These are phyloP conservation scores for Musca vetustissima DNA, from an alignment of 1,140 invertebrate species.

Conservation along the genomic window DNA sequence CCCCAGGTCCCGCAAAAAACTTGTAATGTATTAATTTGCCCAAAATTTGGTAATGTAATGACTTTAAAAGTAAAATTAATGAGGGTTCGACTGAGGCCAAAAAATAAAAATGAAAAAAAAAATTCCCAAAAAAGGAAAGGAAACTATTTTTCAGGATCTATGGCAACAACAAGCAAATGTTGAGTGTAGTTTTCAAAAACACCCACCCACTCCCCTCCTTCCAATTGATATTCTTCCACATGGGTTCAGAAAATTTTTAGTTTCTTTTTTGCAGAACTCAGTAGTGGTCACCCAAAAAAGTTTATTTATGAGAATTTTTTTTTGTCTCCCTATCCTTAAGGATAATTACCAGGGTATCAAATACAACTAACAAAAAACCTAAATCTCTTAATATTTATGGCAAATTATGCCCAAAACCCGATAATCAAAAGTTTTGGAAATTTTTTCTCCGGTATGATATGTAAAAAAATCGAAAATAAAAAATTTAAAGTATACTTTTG, in stretches of 20 bases:
- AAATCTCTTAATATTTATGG: slow-evolving; percentile 7
- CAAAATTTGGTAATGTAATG: slow-evolving; percentile 56
- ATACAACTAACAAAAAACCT: too few species aligned
- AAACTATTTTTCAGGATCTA: slow-evolving; percentile 10
- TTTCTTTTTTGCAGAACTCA: too few species aligned
- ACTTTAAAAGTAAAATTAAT: slow-evolving; percentile 58
- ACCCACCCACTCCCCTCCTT: too few species aligned
- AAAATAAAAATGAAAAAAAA: not conserved
- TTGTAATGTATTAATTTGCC: slow-evolving; percentile 56
- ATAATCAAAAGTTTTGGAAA: too few species aligned
- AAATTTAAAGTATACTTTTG: not conserved
- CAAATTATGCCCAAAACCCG: not conserved
- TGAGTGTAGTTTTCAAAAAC: not conserved
- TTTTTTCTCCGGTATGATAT: slow-evolving; percentile 3
- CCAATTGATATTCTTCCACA: not conserved
- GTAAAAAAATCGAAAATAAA: not conserved
- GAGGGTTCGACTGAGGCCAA: slow-evolving; percentile 50
- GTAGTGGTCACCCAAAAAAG: not conserved
- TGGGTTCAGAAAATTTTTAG: not conserved
- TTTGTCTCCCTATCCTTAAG: not conserved
- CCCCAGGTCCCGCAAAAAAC: too few species aligned
- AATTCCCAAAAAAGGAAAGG: not conserved
- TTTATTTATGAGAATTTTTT: not conserved
- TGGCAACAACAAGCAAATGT: not conserved
- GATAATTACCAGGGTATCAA: slow-evolving; percentile 15